Evolutionary conservation across 1,140 invertebrate genomes (phyloP).

Genomic region (Drepana arcuata): DNA sequence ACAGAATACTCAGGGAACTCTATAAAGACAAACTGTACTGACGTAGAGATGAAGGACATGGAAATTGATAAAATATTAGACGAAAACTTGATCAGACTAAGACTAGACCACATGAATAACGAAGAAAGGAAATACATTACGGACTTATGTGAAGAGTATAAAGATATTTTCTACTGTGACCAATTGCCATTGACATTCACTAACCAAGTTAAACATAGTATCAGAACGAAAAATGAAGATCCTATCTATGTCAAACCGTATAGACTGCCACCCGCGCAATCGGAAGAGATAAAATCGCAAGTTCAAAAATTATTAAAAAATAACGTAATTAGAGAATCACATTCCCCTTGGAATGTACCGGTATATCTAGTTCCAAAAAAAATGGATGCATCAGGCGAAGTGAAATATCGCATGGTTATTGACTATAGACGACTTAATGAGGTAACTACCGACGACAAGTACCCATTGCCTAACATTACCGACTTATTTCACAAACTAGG

Average conservation of each 20-base stretch:
- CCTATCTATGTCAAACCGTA: slow-evolving; percentile 4
- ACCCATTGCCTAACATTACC: slow-evolving; percentile 1
- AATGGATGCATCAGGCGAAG: slow-evolving; percentile 6
- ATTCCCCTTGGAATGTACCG: slow-evolving; percentile 1
- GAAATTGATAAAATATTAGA: slow-evolving; percentile 4
- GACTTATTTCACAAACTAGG: slow-evolving; percentile 17
- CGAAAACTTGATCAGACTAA: slow-evolving; percentile 17
- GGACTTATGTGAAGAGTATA: slow-evolving; percentile 21
- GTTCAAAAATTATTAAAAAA: slow-evolving; percentile 3
- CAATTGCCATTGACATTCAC: slow-evolving; percentile 18
- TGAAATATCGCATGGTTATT: slow-evolving; percentile 10
- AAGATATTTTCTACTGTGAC: slow-evolving; percentile 24
- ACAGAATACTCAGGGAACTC: slow-evolving; percentile 1
- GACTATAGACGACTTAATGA: slow-evolving; percentile 7
- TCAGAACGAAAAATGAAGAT: slow-evolving; percentile 5
- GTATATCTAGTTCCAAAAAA: slow-evolving; percentile 8
- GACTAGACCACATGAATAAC: slow-evolving; percentile 16
- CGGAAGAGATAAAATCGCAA: slow-evolving; percentile 2
- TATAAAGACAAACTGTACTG: not conserved
- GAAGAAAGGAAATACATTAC: slow-evolving; percentile 15
- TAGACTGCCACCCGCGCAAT: not conserved
- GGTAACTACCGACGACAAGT: slow-evolving; percentile 14
- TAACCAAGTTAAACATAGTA: slow-evolving; percentile 9
- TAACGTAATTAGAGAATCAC: slow-evolving; percentile 2
- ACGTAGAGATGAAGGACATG: slow-evolving; percentile 1